phyloP scores from a whole-genome alignment of 2,888 invertebrate genomes.

The Geotrupes spiniger region DNA sequence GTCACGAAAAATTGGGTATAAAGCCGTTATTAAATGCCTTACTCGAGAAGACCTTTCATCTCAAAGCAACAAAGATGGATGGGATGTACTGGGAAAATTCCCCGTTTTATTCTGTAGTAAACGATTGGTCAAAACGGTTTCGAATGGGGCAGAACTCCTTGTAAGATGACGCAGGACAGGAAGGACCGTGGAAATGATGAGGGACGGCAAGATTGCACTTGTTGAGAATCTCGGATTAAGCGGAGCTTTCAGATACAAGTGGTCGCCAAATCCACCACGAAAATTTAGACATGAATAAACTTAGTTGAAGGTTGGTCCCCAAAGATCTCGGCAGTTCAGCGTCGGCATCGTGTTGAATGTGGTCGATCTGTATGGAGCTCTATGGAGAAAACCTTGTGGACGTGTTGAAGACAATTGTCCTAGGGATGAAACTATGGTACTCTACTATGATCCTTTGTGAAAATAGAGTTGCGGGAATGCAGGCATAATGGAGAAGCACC shows the following conservation, averaged over 20 bases:
- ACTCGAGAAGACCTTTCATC: constrained; percentile 2
- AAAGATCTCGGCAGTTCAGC: too few relatives aligned
- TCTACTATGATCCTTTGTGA: neutral
- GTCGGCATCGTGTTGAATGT: too few relatives aligned
- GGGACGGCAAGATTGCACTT: constrained; percentile 2
- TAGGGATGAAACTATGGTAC: constrained; percentile 5
- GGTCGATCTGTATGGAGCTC: neutral
- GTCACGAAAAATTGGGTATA: neutral
- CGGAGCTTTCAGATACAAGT: too few relatives aligned
- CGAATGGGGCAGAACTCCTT: constrained; percentile 1
- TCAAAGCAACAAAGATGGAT: constrained; percentile 5
- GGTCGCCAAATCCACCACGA: too few relatives aligned
- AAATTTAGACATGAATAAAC: too few relatives aligned
- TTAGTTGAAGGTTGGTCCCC: too few relatives aligned
- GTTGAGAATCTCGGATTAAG: neutral
- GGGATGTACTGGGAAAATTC: neutral
- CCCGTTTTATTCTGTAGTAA: neutral
- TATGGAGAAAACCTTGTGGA: neutral
- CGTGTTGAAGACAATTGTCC: constrained; percentile 5
- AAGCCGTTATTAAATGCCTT: neutral
- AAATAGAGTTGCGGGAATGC: neutral
- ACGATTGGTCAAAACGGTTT: neutral
- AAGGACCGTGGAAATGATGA: constrained; percentile 12
- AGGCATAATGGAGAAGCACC: neutral
- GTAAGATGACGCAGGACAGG: too few relatives aligned